A percentile compares a stretch with the other conserved stretches of the same genome.
Evolutionary conservation across 92 coral and sea anemone genomes (phyloP).

Genomic region (Parazoanthus swiftii): DNA sequence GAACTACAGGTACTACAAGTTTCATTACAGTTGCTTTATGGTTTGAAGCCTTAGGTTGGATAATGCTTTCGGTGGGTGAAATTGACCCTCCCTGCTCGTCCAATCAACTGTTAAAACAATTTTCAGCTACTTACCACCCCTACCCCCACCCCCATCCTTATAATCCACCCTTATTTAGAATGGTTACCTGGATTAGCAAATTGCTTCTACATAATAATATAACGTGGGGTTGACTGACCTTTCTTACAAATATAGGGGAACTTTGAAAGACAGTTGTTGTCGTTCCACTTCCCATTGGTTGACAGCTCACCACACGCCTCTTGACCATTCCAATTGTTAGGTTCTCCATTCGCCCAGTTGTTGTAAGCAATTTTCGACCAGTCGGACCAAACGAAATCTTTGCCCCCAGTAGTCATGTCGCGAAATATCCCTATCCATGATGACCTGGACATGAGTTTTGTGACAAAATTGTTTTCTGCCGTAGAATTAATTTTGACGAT

Average conservation of each 20-base stretch:
- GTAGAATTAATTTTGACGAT: slow-evolving; percentile 15
- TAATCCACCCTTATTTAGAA: no score
- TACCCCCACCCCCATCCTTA: no score
- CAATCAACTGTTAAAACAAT: no score
- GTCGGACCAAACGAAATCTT: slow-evolving; percentile 31
- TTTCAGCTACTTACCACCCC: no score
- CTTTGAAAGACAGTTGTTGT: slow-evolving; percentile 9
- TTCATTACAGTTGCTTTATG: no score
- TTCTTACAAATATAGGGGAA: slow-evolving; percentile 12
- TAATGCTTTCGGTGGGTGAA: no score
- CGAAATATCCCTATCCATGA: slow-evolving; percentile 34
- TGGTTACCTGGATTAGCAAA: no score
- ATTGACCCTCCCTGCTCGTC: no score
- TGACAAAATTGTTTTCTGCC: slow-evolving; percentile 20
- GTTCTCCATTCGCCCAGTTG: slow-evolving; percentile 20
- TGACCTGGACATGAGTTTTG: background rate
- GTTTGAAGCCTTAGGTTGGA: no score
- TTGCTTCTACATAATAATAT: no score
- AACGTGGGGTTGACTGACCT: background rate
- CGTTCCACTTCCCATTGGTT: slow-evolving; percentile 19
- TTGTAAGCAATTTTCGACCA: slow-evolving; percentile 6
- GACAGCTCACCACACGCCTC: slow-evolving; percentile 27
- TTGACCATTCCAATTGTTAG: slow-evolving; percentile 3
- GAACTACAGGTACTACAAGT: no score
- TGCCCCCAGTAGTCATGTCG: slow-evolving; percentile 18